Base-by-base conservation (phyloP, 2,888 invertebrate genomes). In the Seira sanloemensis region DNA sequence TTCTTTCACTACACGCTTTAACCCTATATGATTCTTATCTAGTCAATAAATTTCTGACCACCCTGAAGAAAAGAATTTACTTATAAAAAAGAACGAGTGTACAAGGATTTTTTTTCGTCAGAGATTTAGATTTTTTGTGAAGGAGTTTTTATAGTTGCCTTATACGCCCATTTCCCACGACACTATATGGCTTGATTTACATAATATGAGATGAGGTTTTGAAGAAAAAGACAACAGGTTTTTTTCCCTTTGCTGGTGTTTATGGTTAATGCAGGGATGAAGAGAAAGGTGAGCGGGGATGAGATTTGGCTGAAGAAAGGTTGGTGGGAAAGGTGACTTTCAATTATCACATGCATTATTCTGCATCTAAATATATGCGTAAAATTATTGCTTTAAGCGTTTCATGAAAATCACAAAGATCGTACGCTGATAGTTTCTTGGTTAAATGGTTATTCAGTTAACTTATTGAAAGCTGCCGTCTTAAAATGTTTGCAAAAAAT, bases 81-180 rank as follows among this genome's bases (percentile, higher is more conserved):
- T 46, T 69, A 27, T 69, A 27, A 69, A 69, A 23, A 67, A 69
- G 27, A 69, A 25, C 19, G 26, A 27, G 67, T 67, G 67, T 67
- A 67, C 67, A n/a, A 50, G 50, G 50, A 18, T 68, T 26, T 68
- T 68, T 68, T 68, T 68, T 25, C n/a, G 5, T 62, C 25, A 37
- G 50, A 50, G 50, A 50, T 50, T 50, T 21, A 54, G 23, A 23
- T 12, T 54, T 58, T 54, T 72, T 21, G 50, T 16, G 58, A 54
- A 18, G 54, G 24, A n/a, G 50, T 58, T 50, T 50, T 54, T 54
- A 58, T 72, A 23, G 24, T n/a, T 54, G 25, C 58, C 18, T 25
- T 78, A 78, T 78, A 78, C 78, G 78, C 78, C 78, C 78, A 71
- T 78, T 78, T 78, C 78, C 78, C 78, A 78, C 78, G 77, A 66